Percentiles rank a stretch among this genome's conserved stretches.
Evolutionary conservation across 2,888 invertebrate species (phyloP).

Genomic region (Euplexia lucipara): DNA sequence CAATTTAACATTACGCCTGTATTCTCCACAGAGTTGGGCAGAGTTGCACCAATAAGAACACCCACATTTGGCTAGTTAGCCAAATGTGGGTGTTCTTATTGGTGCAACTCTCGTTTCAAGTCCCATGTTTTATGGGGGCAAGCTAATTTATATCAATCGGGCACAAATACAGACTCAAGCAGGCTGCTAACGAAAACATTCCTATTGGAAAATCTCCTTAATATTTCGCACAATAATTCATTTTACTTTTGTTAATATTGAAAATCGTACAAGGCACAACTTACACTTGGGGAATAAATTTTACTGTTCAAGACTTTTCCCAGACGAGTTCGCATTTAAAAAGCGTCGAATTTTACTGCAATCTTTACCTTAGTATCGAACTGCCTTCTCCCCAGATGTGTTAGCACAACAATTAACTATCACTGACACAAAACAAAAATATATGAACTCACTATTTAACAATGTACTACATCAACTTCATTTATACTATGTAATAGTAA

Average conservation of each 20-base stretch:
- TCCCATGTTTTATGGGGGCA: too few species aligned
- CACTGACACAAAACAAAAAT: conserved; percentile 81
- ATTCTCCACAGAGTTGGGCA: too few species aligned
- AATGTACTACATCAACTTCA: conserved; percentile 64
- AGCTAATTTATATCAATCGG: too few species aligned
- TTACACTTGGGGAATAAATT: neutral
- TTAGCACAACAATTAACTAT: conserved; percentile 80
- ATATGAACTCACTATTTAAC: conserved; percentile 70
- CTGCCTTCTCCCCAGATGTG: conserved; percentile 68
- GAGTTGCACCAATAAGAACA: too few species aligned
- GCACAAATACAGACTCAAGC: too few species aligned
- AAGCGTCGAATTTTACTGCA: conserved; percentile 33
- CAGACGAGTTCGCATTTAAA: neutral
- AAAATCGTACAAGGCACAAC: neutral
- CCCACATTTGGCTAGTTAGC: too few species aligned
- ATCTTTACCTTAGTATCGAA: conserved; percentile 76
- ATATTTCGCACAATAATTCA: too few species aligned
- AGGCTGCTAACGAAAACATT: too few species aligned
- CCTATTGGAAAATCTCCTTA: too few species aligned
- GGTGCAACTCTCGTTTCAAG: too few species aligned
- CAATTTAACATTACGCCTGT: too few species aligned
- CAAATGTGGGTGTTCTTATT: too few species aligned
- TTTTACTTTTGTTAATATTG: neutral
- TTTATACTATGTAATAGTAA: conserved; percentile 62
- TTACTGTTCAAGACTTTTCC: neutral